Evolutionary conservation across 2,888 invertebrate genomes (phyloP), one percentile per base, ranked within the genome.

Genomic region (Antheraea yamamai): DNA sequence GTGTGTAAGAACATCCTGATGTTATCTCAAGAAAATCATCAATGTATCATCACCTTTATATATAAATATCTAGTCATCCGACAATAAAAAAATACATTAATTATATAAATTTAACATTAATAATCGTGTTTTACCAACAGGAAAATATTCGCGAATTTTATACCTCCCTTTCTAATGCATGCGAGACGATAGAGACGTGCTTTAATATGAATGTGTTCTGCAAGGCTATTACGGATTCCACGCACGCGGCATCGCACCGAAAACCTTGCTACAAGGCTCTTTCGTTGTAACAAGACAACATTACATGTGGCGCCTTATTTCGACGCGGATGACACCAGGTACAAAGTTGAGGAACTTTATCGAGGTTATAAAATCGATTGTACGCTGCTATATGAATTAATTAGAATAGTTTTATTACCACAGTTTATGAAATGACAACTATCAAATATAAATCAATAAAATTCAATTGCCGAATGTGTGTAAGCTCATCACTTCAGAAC

Each of bases 231-330:
- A 88, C 78, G 80, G 88, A 93, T 93, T 91, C 93, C 85, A 83
- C 84, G 81, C 92, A 89, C 87, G 89, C 83, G 79, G 83, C 84
- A 84, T 83, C 85, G 84, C 84, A 85, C 82, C 85, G 84, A 87
- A 85, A 92, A 90, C 93, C 93, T 93, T 92, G 93, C 82, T 79
- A 85, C 93, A 92, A 93, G 93, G 92, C 88, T 90, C 87, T 89
- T 86, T 86, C 82, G 85, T 85, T 84, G 82, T 84, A 87, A 85
- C 81, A 83, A 83, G 83, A 84, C 84, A 76, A 83, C 84, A 83
- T 82, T 84, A 81, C 80, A 78, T 84, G 81, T 81, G 82, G 82
- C 81, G 84, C 78, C 78, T 79, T 74, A 78, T 75, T 74, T 73
- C 61, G 73, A 52, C 73, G 70, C 70, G 75, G 75, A 75, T 75